A percentile compares a stretch with the other conserved stretches of the same genome.
phyloP scores from a whole-genome alignment of 2,797 vertebrate genomes.

The Rhynchonycteris naso region DNA sequence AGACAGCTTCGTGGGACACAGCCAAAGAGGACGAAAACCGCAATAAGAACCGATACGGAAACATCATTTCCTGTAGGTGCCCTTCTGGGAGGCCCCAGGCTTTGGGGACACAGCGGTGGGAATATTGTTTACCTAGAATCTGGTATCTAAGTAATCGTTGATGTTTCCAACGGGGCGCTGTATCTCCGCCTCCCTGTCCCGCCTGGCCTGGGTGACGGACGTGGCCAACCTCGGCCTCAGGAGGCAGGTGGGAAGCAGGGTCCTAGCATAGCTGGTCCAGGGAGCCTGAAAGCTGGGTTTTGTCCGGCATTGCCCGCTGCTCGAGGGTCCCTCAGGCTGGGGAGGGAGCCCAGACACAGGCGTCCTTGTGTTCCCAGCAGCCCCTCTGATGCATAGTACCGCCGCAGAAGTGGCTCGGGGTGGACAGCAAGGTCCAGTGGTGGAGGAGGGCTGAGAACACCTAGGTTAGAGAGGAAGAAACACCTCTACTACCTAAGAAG shows the following conservation, averaged over 20 bases:
- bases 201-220: not conserved
- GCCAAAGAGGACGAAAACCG: constrained; percentile 99
- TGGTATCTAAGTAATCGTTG: not conserved
- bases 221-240: not conserved
- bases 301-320: not conserved
- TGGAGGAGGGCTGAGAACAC: not conserved
- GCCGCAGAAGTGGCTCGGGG: not conserved
- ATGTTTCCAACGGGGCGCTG: not conserved
- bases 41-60: constrained; percentile 98
- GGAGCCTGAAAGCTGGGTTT: not conserved
- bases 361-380: not conserved
- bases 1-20: constrained; percentile 97
- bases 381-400: not conserved
- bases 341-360: not conserved
- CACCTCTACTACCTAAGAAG: not conserved
- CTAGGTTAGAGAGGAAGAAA: not conserved
- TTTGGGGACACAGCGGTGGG: not conserved
- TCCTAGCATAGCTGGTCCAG: not conserved
- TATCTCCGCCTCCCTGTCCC: not conserved
- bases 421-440: not conserved
- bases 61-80: constrained; percentile 99
- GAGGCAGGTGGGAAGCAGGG: not conserved
- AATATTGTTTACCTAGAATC: not conserved
- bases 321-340: not conserved
- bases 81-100: constrained; percentile 70